phyloP scores from a whole-genome alignment of 2,888 invertebrate genomes.

The Linnaemya tessellans region DNA sequence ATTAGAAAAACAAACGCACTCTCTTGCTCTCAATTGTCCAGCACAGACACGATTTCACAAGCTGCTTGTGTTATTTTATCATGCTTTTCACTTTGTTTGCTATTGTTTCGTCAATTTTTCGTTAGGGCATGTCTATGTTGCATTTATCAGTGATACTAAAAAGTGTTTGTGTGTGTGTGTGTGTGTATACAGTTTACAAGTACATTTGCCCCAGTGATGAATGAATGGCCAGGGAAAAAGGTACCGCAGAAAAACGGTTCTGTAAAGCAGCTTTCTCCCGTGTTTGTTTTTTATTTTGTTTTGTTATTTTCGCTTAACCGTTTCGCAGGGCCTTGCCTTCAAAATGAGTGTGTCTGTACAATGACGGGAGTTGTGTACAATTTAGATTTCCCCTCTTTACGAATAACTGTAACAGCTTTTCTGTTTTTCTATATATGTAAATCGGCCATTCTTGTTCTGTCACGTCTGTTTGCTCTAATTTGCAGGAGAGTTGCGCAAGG shows the following conservation, averaged over 20 bases:
- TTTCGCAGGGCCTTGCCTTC: conserved; percentile 59
- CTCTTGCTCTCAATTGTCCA: neutral
- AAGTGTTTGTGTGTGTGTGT: neutral
- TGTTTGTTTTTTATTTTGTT: neutral
- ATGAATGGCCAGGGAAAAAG: conserved; percentile 64
- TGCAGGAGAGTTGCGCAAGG: conserved; percentile 60
- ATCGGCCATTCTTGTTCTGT: neutral
- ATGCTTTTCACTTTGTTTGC: neutral
- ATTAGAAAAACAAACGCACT: conserved; percentile 4
- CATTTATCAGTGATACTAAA: neutral
- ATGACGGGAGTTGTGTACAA: neutral
- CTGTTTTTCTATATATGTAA: neutral
- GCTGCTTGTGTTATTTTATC: conserved; percentile 43
- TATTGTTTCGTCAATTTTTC: conserved; percentile 52
- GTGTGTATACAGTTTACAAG: neutral
- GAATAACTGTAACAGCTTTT: conserved; percentile 30
- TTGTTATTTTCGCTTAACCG: conserved; percentile 50
- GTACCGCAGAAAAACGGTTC: conserved; percentile 72
- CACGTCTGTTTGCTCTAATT: conserved; percentile 3
- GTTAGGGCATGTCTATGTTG: conserved; percentile 63
- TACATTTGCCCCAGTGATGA: conserved; percentile 21
- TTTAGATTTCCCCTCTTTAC: conserved; percentile 35
- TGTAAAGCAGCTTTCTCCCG: conserved; percentile 33
- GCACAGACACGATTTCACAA: neutral
- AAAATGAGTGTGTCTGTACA: conserved; percentile 22